Evolutionary conservation across 2,888 invertebrate species (phyloP), one percentile per base, ranked within the genome.

Genomic region (Liposcelis brunnea): DNA sequence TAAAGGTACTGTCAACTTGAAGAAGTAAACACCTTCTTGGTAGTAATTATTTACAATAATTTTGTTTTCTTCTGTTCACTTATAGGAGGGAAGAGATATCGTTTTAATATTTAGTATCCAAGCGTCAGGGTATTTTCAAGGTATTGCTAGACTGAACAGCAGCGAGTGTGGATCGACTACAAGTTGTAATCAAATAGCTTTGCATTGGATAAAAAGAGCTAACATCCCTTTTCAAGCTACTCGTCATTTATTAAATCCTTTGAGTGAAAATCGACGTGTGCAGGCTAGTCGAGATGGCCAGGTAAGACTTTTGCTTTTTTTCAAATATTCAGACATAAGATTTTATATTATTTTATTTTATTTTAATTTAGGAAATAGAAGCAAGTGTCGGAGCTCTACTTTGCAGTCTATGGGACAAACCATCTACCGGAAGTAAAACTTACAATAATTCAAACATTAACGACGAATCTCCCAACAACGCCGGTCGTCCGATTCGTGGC

Each of bases 271-370:
- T 46, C 65, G 68, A 19, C 68, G 70, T 21, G 70, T 71, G 44
- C 67, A 66, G 45, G 65, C 66, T 43, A 68, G 72, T 11, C 62
- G 72, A 5, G 77, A 77, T 65, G 76, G 76, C 47, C 66, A 71
- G 55, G 76, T 67, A 54, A 52, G 51, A 19, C 2, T 42, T 34
- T 12, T 15, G 34, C 40, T 15, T 14, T 12, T 7, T 19, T 16
- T 12, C n/a, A 33, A 2, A 14, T 38, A n/a, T 32, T 31, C 32
- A 26, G 12, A 46, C 15, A 15, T 26, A 21, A 44, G 1, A 19
- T 33, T 7, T 26, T n/a, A 14, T 32, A 15, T 47, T 34, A 10
- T 45, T 42, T 49, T 53, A 51, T 2, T n/a, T n/a, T n/a, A n/a
- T n/a, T n/a, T n/a, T n/a, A n/a, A n/a, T n/a, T n/a, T 51, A 68